Evolutionary conservation across 2,113 vertebrate genomes (phyloP), one percentile per base, ranked within the genome.

Genomic region (Bos taurus): DNA sequence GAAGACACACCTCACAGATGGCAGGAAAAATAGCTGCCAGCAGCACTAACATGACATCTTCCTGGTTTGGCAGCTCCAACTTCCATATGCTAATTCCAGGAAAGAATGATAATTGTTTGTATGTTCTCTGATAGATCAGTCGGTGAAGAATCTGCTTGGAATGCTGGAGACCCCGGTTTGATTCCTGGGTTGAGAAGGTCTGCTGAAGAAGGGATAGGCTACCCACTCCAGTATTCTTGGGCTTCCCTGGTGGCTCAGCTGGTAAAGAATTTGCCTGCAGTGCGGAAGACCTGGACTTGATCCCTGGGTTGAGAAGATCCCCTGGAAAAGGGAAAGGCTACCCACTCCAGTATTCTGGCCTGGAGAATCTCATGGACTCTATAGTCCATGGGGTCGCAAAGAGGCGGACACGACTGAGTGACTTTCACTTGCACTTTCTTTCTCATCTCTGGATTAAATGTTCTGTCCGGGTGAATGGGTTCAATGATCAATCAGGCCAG

Each of bases 1-100:
- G 40, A 96, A 97, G n/a, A 81, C n/a, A 78, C 17, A 80, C 16
- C 57, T 93, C 88, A 89, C 80, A 95, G 43, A 40, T 50, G 64
- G 16, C 84, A 90, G 74, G 62, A 88, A 67, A 97, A 90, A 40
- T 10, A 33, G 54, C 40, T 90, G 43, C 78, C 74, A 60, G 26
- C 33, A 67, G 15, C 84, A 91, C 33, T 54, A 92, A 57, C 36
- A 23, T 91, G 48, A 80, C 48, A 54, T 52, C 28, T 80, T 93
- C 48, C 88, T 50, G 54, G 30, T 6, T 78, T 60, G 21, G 17
- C 62, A 88, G 50, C 43, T 48, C 25, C 80, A 36, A 23, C 50
- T 71, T 64, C 64, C n/a, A 50, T 17, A 64, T 50, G 43, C 52
- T 48, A 85, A 86, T 77, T 33, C 46, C 40, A 87, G 48, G 8